These are phyloP conservation scores for Macropis europaea DNA, from an alignment of 2,888 invertebrate genomes.

Conservation along the genomic window DNA sequence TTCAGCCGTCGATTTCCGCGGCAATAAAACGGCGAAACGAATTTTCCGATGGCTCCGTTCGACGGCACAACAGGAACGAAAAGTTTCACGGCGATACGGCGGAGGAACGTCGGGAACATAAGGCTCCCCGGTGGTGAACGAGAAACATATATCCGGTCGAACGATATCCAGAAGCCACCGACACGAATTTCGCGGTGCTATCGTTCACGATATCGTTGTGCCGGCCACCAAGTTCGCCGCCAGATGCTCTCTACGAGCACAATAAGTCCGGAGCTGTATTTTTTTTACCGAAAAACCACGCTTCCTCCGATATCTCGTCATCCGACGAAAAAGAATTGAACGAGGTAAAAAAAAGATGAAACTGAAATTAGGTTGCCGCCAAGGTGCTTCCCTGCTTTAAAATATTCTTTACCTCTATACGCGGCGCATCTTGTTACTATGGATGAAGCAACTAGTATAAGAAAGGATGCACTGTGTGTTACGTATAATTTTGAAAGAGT, in stretches of 20 bases:
- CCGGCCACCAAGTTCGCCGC: constrained; percentile 31
- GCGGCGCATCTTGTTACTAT: no score
- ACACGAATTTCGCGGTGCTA: constrained; percentile 18
- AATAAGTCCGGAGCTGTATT: constrained; percentile 24
- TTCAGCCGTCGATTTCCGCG: no score
- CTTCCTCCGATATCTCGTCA: no score
- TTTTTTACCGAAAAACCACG: constrained; percentile 9
- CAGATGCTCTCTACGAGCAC: constrained; percentile 27
- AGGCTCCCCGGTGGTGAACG: constrained; percentile 21
- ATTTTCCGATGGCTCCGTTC: no score
- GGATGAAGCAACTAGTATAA: no score
- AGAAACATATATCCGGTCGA: constrained; percentile 10
- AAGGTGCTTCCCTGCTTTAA: no score
- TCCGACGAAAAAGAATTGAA: neutral
- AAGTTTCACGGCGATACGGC: constrained; percentile 10
- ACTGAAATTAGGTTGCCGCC: no score
- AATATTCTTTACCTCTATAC: no score
- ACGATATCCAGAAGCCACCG: constrained; percentile 20
- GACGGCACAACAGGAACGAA: constrained; percentile 6
- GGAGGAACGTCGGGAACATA: neutral
- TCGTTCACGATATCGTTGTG: constrained; percentile 22
- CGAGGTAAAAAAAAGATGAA: neutral
- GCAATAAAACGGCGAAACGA: no score
- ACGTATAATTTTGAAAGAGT: no score
- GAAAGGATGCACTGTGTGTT: no score